Evolutionary conservation across 2,888 invertebrate species (phyloP).

Genomic region (Taenaris catops): DNA sequence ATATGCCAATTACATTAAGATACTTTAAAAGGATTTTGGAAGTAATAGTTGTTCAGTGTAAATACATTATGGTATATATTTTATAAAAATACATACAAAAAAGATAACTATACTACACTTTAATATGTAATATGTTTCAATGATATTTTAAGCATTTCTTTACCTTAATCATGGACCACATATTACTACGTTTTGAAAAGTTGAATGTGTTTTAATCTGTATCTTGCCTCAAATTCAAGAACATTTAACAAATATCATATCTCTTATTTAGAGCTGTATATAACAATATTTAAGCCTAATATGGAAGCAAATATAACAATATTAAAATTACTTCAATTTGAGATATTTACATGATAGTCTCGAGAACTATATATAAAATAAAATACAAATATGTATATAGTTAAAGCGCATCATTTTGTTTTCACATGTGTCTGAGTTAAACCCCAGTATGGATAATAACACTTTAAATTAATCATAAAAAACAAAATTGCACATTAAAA

Average conservation of each 20-base stretch:
- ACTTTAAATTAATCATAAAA: constrained; percentile 64
- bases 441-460: constrained; percentile 63
- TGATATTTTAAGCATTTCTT: constrained; percentile 66
- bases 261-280: constrained; percentile 44
- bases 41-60: constrained; percentile 67
- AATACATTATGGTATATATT: constrained; percentile 71
- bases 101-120: constrained; percentile 53
- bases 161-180: constrained; percentile 59
- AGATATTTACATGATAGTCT: constrained; percentile 67
- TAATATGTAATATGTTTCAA: constrained; percentile 68
- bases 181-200: constrained; percentile 24
- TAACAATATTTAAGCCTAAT: constrained; percentile 67
- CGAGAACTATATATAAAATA: constrained; percentile 50
- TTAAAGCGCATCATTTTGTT: constrained; percentile 76
- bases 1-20: constrained; percentile 75
- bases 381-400: constrained; percentile 49
- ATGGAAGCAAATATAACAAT: constrained; percentile 73
- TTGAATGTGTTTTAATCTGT: constrained; percentile 19
- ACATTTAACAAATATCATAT: constrained; percentile 41
- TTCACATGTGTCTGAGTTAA: constrained; percentile 60
- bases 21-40: constrained; percentile 53
- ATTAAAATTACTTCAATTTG: constrained; percentile 55
- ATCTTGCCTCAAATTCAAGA: constrained; percentile 30
- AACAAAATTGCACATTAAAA: constrained; percentile 76
- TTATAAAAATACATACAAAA: constrained; percentile 78